Conservation (phyloP, 2,888 invertebrate genomes). For the Cenopis cana region DNA sequence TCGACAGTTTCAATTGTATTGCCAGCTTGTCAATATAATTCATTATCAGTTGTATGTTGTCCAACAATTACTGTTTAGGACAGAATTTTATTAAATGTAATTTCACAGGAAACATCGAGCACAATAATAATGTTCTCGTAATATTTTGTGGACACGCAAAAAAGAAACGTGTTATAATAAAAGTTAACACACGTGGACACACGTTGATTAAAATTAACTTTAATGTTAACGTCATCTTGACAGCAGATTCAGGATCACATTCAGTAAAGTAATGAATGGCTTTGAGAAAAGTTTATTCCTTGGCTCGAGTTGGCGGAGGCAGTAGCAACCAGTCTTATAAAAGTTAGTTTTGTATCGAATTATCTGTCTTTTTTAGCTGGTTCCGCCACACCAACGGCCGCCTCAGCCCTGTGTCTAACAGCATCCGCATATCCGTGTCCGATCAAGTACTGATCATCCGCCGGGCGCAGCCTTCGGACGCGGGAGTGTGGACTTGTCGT, state of each 20-base stretch:
- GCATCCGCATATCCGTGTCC: constrained; percentile 86
- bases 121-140: too few relatives aligned
- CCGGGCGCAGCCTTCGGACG: constrained; percentile 87
- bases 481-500: constrained; percentile 90
- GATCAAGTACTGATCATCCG: constrained; percentile 88
- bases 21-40: not conserved
- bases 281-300: too few relatives aligned
- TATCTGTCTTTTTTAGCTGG: constrained; percentile 77
- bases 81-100: not conserved
- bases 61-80: not conserved
- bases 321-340: not conserved
- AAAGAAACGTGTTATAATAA: too few relatives aligned
- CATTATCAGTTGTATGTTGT: not conserved
- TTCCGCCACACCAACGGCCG: constrained; percentile 86
- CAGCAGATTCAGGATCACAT: too few relatives aligned
- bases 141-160: too few relatives aligned
- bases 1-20: constrained; percentile 14
- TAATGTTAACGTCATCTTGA: too few relatives aligned
- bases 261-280: too few relatives aligned
- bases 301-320: too few relatives aligned
- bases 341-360: not conserved
- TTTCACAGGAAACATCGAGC: too few relatives aligned
- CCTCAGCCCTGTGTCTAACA: constrained; percentile 86
- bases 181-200: too few relatives aligned
- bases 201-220: too few relatives aligned